Base-by-base conservation (phyloP, 92 coral and sea anemone genomes). In the Scolanthus callimorphus region DNA sequence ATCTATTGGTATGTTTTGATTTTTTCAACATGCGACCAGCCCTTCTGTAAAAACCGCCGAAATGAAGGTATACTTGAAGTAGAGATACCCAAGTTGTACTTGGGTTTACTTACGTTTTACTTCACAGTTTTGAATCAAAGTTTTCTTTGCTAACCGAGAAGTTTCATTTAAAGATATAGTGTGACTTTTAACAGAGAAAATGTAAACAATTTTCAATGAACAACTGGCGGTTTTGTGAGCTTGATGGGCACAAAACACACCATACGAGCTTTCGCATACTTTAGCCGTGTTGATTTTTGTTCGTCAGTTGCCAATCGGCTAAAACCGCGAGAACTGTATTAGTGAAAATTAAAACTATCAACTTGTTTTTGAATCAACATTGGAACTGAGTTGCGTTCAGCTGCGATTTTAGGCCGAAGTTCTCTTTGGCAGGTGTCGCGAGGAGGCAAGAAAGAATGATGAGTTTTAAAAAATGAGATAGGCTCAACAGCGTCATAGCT, bases 1-100 rank as follows among this genome's bases (percentile, higher is more conserved):
- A 68, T 64, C 57, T 46, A 65, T 27, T 39, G 69, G 81, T 25
- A 66, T 78, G 85, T 78, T 78, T 70, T 71, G 85, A 76, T 66
- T 74, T 51, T 22, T 54, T 79, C 51, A 51, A 56, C 62, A 65
- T 55, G 62, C 79, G 53, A 73, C 37, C 57, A 58, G 49, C 85
- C 43, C 67, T 57, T 68, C 27, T 62, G 31, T 51, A 24, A 79
- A 63, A 67, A 70, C 68, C 53, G 63, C 27, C 55, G n/a, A n/a
- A n/a, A n/a, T n/a, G n/a, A n/a, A n/a, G n/a, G n/a, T n/a, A n/a
- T n/a, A 53, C 71, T 41, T 30, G 4, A 55, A 52, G 26, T 0
- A 25, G 25, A 52, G 1, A 25, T n/a, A n/a, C n/a, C n/a, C n/a
- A n/a, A n/a, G n/a, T n/a, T n/a, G n/a, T n/a, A n/a, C n/a, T n/a